Evolutionary conservation across 2,797 vertebrate species (phyloP).

Genomic region (Rhinogobio ventralis): DNA sequence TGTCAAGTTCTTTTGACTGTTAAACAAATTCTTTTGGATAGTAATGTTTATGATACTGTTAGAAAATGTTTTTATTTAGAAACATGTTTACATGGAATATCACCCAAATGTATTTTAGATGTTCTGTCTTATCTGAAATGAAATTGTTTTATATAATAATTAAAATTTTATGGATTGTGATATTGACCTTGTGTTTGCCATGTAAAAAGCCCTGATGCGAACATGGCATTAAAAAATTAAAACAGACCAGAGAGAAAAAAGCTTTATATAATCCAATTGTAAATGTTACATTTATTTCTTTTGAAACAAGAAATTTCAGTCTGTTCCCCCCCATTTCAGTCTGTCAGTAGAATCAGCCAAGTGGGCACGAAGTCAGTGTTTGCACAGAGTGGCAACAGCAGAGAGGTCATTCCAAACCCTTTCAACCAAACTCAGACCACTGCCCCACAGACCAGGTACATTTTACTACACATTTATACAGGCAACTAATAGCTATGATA

Average conservation of each 20-base stretch:
- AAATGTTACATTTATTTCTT: not conserved
- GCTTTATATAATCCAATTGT: not conserved
- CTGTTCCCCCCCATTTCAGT: constrained; percentile 68
- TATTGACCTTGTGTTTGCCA: too few relatives aligned
- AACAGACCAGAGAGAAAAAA: not conserved
- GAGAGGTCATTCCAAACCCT: constrained; percentile 92
- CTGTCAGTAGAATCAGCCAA: constrained; percentile 93
- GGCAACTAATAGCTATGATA: not conserved
- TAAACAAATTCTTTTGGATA: too few relatives aligned
- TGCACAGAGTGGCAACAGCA: constrained; percentile 95
- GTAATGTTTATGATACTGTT: too few relatives aligned
- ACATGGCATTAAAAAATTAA: too few relatives aligned
- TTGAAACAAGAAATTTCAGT: not conserved
- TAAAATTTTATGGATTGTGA: too few relatives aligned
- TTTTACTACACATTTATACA: not conserved
- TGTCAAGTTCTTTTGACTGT: too few relatives aligned
- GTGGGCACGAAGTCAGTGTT: constrained; percentile 94
- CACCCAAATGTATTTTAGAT: too few relatives aligned
- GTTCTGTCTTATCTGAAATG: too few relatives aligned
- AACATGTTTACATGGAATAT: too few relatives aligned
- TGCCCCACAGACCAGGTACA: constrained; percentile 66
- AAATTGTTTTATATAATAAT: too few relatives aligned
- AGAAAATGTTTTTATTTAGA: too few relatives aligned
- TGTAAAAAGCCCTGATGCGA: too few relatives aligned
- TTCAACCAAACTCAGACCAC: constrained; percentile 84